Conservation (phyloP, 2,797 vertebrate species). For the Hydrocynus forskahlii region DNA sequence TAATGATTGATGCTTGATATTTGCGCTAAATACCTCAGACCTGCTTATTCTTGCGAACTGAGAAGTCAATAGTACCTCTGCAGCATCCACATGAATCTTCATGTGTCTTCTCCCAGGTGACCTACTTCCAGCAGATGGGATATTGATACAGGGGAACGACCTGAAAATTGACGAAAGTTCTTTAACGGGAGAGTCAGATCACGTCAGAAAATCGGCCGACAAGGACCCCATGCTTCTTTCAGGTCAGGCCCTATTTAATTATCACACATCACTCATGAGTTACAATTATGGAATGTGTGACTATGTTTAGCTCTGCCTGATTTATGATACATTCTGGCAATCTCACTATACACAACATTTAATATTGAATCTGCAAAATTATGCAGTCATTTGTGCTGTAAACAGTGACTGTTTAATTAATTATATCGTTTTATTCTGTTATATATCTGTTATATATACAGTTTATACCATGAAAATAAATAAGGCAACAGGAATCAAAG, state of each 20-base stretch:
- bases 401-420: no score
- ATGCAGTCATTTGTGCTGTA: neutral
- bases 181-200: constrained; percentile 96
- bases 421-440: no score
- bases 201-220: constrained; percentile 91
- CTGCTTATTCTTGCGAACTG: neutral
- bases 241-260: constrained; percentile 75
- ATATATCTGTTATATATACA: neutral
- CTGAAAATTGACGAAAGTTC: constrained; percentile 98
- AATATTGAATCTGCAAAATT: no score
- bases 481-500: neutral
- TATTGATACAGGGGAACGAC: constrained; percentile 97
- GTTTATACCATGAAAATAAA: neutral
- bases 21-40: neutral
- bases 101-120: constrained; percentile 79
- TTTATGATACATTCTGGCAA: no score
- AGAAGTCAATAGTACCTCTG: neutral
- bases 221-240: constrained; percentile 97
- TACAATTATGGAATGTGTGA: neutral
- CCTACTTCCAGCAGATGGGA: constrained; percentile 91
- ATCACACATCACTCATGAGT: neutral
- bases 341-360: no score
- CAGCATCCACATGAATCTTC: neutral
- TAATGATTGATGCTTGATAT: no score
- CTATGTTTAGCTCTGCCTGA: neutral